Percentiles rank a stretch among this genome's conserved stretches.
These are phyloP conservation scores for Phragmatobia fuliginosa DNA, from an alignment of 2,888 invertebrate species.

Conservation along the genomic window DNA sequence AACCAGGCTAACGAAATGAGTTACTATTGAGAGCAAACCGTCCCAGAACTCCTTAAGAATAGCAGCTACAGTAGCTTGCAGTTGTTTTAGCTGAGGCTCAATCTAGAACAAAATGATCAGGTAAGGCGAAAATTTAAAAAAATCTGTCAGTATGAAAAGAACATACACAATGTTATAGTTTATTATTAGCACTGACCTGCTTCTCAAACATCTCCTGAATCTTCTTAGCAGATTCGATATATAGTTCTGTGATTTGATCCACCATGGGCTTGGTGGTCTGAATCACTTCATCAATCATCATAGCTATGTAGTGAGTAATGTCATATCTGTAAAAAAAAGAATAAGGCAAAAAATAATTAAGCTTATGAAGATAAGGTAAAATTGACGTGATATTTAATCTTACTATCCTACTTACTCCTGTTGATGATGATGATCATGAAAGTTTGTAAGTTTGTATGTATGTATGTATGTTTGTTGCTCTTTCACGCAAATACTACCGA, in stretches of 20 bases:
- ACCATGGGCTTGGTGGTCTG: constrained; percentile 67
- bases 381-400: background rate
- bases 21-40: constrained; percentile 76
- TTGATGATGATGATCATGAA: too few relatives aligned
- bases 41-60: constrained; percentile 75
- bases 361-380: background rate
- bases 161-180: background rate
- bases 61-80: constrained; percentile 68
- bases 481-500: too few relatives aligned
- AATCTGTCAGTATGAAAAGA: background rate
- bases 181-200: constrained; percentile 55
- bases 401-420: too few relatives aligned
- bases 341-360: background rate
- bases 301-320: constrained; percentile 67
- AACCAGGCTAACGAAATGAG: constrained; percentile 84
- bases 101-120: constrained; percentile 55
- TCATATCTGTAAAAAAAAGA: constrained; percentile 57
- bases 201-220: constrained; percentile 69
- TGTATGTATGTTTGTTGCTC: too few relatives aligned
- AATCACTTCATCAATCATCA: constrained; percentile 67
- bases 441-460: too few relatives aligned
- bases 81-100: constrained; percentile 71
- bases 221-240: constrained; percentile 61
- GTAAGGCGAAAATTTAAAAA: background rate
- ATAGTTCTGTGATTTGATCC: constrained; percentile 58